Conservation (phyloP, 2,797 vertebrate genomes). For the Arnoldichthys spilopterus region DNA sequence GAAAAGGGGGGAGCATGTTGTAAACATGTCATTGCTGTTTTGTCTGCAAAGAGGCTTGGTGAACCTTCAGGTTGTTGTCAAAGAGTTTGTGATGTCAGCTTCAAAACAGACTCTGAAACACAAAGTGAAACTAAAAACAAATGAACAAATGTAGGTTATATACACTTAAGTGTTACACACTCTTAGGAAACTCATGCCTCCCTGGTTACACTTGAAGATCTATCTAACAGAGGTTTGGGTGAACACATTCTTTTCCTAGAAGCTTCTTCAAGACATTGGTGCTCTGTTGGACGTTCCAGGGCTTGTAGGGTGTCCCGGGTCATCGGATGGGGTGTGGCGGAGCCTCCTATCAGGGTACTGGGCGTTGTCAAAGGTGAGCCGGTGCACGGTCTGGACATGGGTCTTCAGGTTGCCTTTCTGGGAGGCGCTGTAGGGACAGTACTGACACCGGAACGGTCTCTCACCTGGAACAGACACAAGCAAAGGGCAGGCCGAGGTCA, state of each 20-base stretch:
- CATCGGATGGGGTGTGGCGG: constrained; percentile 54
- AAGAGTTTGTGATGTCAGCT: background rate
- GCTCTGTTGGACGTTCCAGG: constrained; percentile 48
- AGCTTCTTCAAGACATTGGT: constrained; percentile 17
- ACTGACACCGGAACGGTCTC: constrained; percentile 83
- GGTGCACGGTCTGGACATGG: constrained; percentile 59
- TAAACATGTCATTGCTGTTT: constrained; percentile 27
- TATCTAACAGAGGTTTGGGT: constrained; percentile 22
- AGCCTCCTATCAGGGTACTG: constrained; percentile 62
- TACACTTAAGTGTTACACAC: constrained; percentile 30
- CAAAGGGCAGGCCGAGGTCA: constrained; percentile 60
- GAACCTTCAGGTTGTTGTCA: background rate
- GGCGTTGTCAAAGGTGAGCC: constrained; percentile 68
- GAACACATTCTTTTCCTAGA: constrained; percentile 26
- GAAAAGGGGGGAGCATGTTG: constrained; percentile 26
- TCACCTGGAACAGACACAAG: constrained; percentile 80
- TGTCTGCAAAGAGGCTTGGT: constrained; percentile 26
- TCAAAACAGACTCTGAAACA: constrained; percentile 33
- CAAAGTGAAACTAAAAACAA: constrained; percentile 39
- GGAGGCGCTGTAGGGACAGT: constrained; percentile 87
- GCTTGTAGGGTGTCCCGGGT: constrained; percentile 49
- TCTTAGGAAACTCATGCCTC: constrained; percentile 10
- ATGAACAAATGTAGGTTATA: constrained; percentile 24
- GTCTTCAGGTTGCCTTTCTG: constrained; percentile 88
- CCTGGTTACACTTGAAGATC: background rate